Evolutionary conservation across 2,113 vertebrate species (phyloP).

Genomic region (Lepus europaeus): DNA sequence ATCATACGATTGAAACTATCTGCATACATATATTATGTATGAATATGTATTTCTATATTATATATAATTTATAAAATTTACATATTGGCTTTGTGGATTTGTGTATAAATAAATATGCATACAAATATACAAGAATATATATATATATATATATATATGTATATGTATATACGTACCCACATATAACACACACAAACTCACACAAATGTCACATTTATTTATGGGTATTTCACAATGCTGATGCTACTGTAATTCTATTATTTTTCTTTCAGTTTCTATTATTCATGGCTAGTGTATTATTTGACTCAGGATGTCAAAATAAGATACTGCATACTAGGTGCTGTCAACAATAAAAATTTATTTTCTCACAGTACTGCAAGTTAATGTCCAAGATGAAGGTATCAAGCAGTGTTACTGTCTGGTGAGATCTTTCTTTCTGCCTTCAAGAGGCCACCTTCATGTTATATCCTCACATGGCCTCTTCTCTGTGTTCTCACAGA

Average conservation of each 20-base stretch:
- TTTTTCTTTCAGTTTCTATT: constrained; percentile 27
- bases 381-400: neutral
- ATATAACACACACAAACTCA: no score
- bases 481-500: neutral
- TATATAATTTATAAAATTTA: neutral
- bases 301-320: neutral
- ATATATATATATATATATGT: neutral
- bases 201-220: neutral
- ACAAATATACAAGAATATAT: neutral
- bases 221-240: constrained; percentile 8
- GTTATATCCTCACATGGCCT: neutral
- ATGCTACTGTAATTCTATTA: neutral
- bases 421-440: neutral
- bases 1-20: neutral
- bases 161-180: no score
- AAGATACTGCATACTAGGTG: neutral
- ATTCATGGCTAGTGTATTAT: neutral
- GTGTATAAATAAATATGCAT: neutral
- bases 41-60: neutral
- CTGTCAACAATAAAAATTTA: constrained; percentile 1
- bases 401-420: neutral
- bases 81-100: neutral
- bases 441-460: neutral
- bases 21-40: no score
- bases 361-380: constrained; percentile 6